phyloP scores from a whole-genome alignment of 1,140 invertebrate species.

The Antheraea pernyi region DNA sequence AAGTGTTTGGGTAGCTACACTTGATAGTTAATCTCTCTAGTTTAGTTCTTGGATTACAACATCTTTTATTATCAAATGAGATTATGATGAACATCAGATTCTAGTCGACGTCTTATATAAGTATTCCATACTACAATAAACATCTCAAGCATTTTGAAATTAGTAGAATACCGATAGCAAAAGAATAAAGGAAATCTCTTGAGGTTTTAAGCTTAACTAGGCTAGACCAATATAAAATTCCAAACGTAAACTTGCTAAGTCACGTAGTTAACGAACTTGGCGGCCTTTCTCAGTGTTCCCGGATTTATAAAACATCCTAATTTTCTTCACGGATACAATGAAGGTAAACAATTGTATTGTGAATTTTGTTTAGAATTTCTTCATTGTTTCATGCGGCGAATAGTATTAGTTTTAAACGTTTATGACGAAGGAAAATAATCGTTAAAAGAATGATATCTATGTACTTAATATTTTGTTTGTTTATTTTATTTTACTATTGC shows the following conservation, averaged over 20 bases:
- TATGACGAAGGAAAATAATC: not conserved
- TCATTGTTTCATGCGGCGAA: not conserved
- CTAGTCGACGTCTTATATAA: too few relatives aligned
- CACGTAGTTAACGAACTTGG: conserved; percentile 17
- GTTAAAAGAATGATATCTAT: too few relatives aligned
- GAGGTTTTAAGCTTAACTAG: not conserved
- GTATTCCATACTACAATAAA: too few relatives aligned
- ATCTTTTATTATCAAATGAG: too few relatives aligned
- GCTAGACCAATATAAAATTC: conserved; percentile 19
- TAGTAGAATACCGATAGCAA: not conserved
- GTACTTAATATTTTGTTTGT: too few relatives aligned
- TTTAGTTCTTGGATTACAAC: too few relatives aligned
- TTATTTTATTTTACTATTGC: too few relatives aligned
- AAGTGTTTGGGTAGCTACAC: too few relatives aligned
- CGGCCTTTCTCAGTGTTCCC: conserved; percentile 16
- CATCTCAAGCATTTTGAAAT: too few relatives aligned
- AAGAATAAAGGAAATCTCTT: not conserved
- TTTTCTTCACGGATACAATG: conserved; percentile 19
- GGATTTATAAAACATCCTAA: conserved; percentile 21
- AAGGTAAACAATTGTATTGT: conserved; percentile 8
- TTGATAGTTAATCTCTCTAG: too few relatives aligned
- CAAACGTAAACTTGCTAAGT: conserved; percentile 20
- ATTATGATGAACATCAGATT: too few relatives aligned
- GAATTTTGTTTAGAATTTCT: not conserved
- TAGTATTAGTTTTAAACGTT: not conserved